Percentiles rank a stretch among this genome's conserved stretches.
Conservation (phyloP, 1,140 invertebrate species). For the Heliconius congener region DNA sequence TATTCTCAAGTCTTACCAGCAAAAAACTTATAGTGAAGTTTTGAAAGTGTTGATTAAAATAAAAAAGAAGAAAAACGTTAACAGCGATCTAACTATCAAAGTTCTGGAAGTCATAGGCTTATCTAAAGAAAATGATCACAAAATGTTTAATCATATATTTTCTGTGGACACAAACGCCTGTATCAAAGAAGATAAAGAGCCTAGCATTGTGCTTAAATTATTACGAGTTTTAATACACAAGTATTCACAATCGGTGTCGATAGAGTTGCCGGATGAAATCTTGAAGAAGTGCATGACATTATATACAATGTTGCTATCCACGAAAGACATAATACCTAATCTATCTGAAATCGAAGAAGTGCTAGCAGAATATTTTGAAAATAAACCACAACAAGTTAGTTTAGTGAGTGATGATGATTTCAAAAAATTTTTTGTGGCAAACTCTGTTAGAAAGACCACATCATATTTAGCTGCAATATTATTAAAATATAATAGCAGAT, state of each 20-base stretch:
- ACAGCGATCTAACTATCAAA: slow-evolving; percentile 57
- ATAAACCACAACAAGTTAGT: slow-evolving; percentile 82
- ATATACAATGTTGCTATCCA: slow-evolving; percentile 65
- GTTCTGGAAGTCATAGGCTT: slow-evolving; percentile 65
- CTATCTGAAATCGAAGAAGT: slow-evolving; percentile 80
- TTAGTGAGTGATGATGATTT: slow-evolving; percentile 79
- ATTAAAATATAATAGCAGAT: slow-evolving; percentile 73
- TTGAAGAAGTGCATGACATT: slow-evolving; percentile 60
- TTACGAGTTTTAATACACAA: slow-evolving; percentile 65
- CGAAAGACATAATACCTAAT: slow-evolving; percentile 67
- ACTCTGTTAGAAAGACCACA: slow-evolving; percentile 77
- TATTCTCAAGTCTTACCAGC: slow-evolving; percentile 71
- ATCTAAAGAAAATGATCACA: slow-evolving; percentile 58
- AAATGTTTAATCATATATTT: slow-evolving; percentile 66
- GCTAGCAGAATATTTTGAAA: slow-evolving; percentile 81
- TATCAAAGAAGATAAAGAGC: slow-evolving; percentile 72
- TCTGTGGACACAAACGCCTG: slow-evolving; percentile 52
- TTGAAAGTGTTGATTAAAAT: slow-evolving; percentile 75
- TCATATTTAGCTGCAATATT: slow-evolving; percentile 78
- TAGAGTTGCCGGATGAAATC: slow-evolving; percentile 53
- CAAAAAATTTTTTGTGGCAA: slow-evolving; percentile 69
- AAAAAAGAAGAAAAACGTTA: slow-evolving; percentile 64
- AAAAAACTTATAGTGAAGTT: slow-evolving; percentile 72
- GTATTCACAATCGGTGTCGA: slow-evolving; percentile 56
- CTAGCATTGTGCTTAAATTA: slow-evolving; percentile 67